Evolutionary conservation across 1,140 invertebrate species (phyloP).

Genomic region (Trachymyrmex cornetzi): DNA sequence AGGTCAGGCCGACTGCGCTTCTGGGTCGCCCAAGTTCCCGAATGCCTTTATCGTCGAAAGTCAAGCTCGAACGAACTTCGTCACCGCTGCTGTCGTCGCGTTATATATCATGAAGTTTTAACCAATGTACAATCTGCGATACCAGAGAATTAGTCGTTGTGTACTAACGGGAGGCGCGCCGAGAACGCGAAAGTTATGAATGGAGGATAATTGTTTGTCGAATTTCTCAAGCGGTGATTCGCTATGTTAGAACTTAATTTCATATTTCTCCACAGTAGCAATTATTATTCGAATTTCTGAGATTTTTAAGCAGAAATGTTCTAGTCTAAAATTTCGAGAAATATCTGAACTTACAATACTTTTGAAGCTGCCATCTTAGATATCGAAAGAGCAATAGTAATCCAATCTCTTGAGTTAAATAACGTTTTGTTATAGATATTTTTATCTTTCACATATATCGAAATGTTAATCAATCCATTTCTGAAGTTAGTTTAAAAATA

Average conservation of each 20-base stretch:
- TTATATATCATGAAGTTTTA: slow-evolving; percentile 65
- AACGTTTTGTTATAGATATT: too few relatives aligned
- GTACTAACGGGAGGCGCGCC: slow-evolving; percentile 33
- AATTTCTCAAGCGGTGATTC: slow-evolving; percentile 61
- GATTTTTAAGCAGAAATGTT: not conserved
- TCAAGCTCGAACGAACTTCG: slow-evolving; percentile 74
- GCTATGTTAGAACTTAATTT: slow-evolving; percentile 49
- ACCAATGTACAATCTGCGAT: slow-evolving; percentile 66
- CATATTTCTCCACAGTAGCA: not conserved
- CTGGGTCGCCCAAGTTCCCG: slow-evolving; percentile 70
- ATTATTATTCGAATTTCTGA: slow-evolving; percentile 12
- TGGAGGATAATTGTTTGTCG: slow-evolving; percentile 68
- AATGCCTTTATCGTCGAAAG: slow-evolving; percentile 68
- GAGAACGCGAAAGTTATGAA: slow-evolving; percentile 68
- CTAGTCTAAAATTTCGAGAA: not conserved
- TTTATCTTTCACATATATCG: too few relatives aligned
- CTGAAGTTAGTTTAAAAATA: too few relatives aligned
- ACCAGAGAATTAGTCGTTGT: slow-evolving; percentile 69
- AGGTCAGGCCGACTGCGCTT: slow-evolving; percentile 70
- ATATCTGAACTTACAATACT: not conserved
- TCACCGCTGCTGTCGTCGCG: not conserved
- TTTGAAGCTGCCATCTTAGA: too few relatives aligned
- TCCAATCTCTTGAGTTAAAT: too few relatives aligned
- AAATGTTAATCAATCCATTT: too few relatives aligned
- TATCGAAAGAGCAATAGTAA: too few relatives aligned